A percentile compares a stretch with the other conserved stretches of the same genome.
Evolutionary conservation across 2,797 vertebrate genomes (phyloP).

Genomic region (Natrix natrix): DNA sequence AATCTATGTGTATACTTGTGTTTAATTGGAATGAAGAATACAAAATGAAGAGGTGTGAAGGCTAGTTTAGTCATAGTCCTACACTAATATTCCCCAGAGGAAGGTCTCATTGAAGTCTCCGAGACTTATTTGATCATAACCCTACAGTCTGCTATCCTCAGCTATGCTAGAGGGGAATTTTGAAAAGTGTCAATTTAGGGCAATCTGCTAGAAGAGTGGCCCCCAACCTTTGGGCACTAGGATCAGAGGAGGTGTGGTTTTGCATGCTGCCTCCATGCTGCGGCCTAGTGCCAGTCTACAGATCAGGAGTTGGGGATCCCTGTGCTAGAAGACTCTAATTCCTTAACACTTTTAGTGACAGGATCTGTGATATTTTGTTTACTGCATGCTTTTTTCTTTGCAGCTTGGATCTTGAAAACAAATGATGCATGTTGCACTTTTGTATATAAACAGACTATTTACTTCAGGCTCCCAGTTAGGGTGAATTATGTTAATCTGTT

Average conservation of each 20-base stretch:
- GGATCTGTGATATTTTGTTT: not conserved
- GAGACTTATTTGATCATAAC: not conserved
- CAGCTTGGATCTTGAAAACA: conserved; percentile 9
- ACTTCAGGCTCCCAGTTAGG: conserved; percentile 15
- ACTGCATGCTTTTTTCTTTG: conserved; percentile 6
- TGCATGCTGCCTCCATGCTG: too few species aligned
- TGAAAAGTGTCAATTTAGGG: not conserved
- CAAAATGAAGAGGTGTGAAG: not conserved
- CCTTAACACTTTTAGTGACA: not conserved
- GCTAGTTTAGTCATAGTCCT: not conserved
- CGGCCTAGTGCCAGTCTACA: not conserved
- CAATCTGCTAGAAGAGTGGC: not conserved
- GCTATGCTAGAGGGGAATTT: not conserved
- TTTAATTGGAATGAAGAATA: not conserved
- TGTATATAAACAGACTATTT: conserved; percentile 5
- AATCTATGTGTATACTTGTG: not conserved
- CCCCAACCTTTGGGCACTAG: too few species aligned
- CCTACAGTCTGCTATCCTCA: not conserved
- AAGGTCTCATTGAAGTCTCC: not conserved
- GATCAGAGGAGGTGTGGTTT: too few species aligned
- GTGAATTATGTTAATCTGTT: conserved; percentile 15
- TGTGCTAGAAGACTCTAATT: not conserved
- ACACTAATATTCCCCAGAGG: not conserved
- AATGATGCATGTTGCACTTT: conserved; percentile 16
- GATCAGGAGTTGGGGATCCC: not conserved